Percentiles rank a stretch among this genome's conserved stretches.
These are phyloP conservation scores for Lymantria monacha DNA, from an alignment of 2,888 invertebrate species.

Conservation along the genomic window DNA sequence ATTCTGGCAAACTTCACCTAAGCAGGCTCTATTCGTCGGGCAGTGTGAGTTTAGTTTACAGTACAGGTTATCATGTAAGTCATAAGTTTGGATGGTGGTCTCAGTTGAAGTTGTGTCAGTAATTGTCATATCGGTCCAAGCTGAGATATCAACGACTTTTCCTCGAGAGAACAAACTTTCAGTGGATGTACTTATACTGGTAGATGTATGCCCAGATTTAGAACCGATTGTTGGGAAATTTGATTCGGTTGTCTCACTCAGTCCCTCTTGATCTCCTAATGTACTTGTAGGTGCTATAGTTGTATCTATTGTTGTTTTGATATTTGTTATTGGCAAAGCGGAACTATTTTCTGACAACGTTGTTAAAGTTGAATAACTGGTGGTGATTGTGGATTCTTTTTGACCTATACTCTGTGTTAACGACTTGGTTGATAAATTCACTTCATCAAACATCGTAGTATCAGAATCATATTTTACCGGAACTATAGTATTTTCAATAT, in stretches of 20 bases:
- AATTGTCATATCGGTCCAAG: slow-evolving; percentile 69
- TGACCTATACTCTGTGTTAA: not conserved
- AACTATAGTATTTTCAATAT: not conserved
- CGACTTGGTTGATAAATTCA: not conserved
- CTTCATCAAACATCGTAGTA: not conserved
- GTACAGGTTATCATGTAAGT: slow-evolving; percentile 52
- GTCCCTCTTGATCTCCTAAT: not conserved
- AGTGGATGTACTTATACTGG: slow-evolving; percentile 57
- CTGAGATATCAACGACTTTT: slow-evolving; percentile 71
- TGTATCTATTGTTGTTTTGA: slow-evolving; percentile 4
- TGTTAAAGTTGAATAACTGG: not conserved
- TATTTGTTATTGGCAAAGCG: not conserved
- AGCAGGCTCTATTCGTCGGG: slow-evolving; percentile 83
- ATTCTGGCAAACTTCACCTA: slow-evolving; percentile 84
- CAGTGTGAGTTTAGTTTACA: slow-evolving; percentile 86
- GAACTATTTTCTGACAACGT: not conserved
- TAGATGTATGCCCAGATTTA: slow-evolving; percentile 32
- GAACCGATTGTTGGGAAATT: not conserved
- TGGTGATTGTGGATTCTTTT: not conserved
- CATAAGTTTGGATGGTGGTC: slow-evolving; percentile 41
- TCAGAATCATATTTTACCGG: not conserved
- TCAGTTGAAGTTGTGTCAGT: slow-evolving; percentile 70
- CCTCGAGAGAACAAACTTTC: slow-evolving; percentile 68
- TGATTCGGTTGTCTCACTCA: not conserved
- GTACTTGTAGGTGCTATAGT: not conserved